Evolutionary conservation across 2,797 vertebrate species (phyloP), one percentile per base, ranked within the genome.

Genomic region (Coendou prehensilis): DNA sequence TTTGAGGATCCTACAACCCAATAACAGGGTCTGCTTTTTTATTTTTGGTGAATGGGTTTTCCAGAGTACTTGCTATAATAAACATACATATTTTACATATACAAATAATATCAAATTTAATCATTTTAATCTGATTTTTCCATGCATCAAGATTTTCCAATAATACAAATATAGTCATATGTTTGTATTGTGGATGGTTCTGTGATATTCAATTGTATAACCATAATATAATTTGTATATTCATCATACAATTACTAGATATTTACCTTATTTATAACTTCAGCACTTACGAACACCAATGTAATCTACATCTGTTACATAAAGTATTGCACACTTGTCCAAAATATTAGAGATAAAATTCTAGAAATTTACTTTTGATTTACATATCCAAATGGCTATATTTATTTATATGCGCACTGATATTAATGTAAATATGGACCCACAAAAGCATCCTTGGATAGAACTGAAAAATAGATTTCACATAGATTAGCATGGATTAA

Each of bases 351-450:
- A 9, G 15, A 76, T 69, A 59, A 37, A 94, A 71, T 57, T 33
- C 37, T 73, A 30, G 13, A 81, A 33, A 88, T 95, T 54, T 83
- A 84, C 63, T 89, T 52, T 93, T 86, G 4, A 75, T 54, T 87
- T 89, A 41, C 11, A 75, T 13, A 26, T 22, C 33, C 6, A 73
- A 83, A 83, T 59, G 91, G 9, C 54, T 75, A 2, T 56, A 10
- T 26, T 78, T 22, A 89, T 69, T 45, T 91, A 45, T 7, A 67
- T 83, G 5, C 47, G 7, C 9, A 63, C 33, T 6, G 78, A 33
- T 2, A n/a, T 47, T 47, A 47, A 47, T 47, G 54, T 81, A 14
- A 33, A 17, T 14, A 41, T 23, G 11, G 30, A 13, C 4, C 69
- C 30, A 61, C 1, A 14, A 75, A 5, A 81, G 73, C 26, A 56